Conservation (phyloP, 2,797 vertebrate species). For the Acanthurus leucopareius region DNA sequence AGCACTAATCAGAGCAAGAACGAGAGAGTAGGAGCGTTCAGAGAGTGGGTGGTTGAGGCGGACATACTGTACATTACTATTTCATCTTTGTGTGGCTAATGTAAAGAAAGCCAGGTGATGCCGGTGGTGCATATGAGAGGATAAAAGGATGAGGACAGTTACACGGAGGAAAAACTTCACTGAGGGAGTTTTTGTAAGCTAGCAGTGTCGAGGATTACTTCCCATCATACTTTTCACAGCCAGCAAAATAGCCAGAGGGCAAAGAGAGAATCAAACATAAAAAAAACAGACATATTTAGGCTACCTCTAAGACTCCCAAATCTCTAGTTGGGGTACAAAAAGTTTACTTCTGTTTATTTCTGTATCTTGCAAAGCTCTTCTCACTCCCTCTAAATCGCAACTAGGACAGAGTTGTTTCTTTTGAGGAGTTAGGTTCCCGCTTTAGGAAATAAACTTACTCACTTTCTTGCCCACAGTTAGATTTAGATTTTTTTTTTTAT, state of each 20-base stretch:
- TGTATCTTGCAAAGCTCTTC: background rate
- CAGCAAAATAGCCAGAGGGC: constrained; percentile 21
- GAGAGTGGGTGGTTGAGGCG: constrained; percentile 34
- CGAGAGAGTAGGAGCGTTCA: constrained; percentile 37
- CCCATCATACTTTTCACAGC: constrained; percentile 6
- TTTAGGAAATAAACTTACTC: constrained; percentile 2
- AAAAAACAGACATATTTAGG: constrained; percentile 6
- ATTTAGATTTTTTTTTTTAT: too few species aligned
- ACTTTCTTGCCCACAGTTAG: background rate
- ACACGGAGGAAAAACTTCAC: constrained; percentile 1
- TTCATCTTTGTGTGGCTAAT: constrained; percentile 23
- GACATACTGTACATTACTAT: constrained; percentile 18
- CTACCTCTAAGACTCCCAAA: background rate
- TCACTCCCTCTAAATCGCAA: background rate
- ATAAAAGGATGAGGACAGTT: constrained; percentile 28
- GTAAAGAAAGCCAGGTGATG: constrained; percentile 6
- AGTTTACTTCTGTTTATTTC: constrained; percentile 5
- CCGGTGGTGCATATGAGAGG: constrained; percentile 4
- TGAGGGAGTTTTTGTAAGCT: constrained; percentile 3
- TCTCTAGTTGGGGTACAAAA: constrained; percentile 4
- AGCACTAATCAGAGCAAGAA: constrained; percentile 56
- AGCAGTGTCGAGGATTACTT: constrained; percentile 3
- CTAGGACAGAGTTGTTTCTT: background rate
- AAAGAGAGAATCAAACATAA: constrained; percentile 16
- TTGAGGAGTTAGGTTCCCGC: background rate